Evolutionary conservation across 2,797 vertebrate species (phyloP).

Genomic region (Lacerta viridis): DNA sequence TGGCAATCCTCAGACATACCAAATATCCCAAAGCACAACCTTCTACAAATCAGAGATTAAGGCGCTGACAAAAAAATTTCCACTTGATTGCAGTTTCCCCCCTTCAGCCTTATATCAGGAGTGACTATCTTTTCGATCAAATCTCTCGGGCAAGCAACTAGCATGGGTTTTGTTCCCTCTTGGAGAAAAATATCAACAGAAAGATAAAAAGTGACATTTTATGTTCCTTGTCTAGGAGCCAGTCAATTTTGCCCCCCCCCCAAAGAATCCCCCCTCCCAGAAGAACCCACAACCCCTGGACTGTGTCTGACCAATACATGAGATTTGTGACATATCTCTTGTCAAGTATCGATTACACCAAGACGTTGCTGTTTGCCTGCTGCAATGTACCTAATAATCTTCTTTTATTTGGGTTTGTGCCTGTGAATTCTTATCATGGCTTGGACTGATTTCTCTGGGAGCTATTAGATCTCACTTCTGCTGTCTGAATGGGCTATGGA

Average conservation of each 20-base stretch:
- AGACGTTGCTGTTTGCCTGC: slow-evolving; percentile 80
- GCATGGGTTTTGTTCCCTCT: slow-evolving; percentile 59
- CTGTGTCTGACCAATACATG: slow-evolving; percentile 79
- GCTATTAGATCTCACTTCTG: slow-evolving; percentile 75
- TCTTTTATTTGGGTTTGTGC: slow-evolving; percentile 83
- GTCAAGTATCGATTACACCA: slow-evolving; percentile 81
- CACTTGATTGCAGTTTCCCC: slow-evolving; percentile 81
- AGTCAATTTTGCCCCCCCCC: slow-evolving; percentile 72
- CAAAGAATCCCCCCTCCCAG: slow-evolving; percentile 41
- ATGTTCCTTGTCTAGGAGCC: slow-evolving; percentile 76
- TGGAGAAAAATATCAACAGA: slow-evolving; percentile 80
- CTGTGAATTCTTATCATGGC: slow-evolving; percentile 83
- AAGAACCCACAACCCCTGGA: slow-evolving; percentile 53
- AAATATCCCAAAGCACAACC: slow-evolving; percentile 85
- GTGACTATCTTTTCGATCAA: slow-evolving; percentile 80
- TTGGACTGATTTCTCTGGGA: slow-evolving; percentile 78
- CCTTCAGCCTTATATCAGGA: slow-evolving; percentile 78
- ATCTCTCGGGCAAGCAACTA: slow-evolving; percentile 74
- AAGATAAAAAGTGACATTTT: slow-evolving; percentile 84
- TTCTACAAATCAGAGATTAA: slow-evolving; percentile 87
- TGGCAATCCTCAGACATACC: slow-evolving; percentile 82
- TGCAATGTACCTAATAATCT: slow-evolving; percentile 80
- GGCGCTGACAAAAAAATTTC: slow-evolving; percentile 82
- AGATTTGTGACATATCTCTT: slow-evolving; percentile 78
- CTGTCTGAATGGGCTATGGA: slow-evolving; percentile 76